These are phyloP conservation scores for Noctua janthe DNA, from an alignment of 2,888 invertebrate genomes.

Conservation along the genomic window DNA sequence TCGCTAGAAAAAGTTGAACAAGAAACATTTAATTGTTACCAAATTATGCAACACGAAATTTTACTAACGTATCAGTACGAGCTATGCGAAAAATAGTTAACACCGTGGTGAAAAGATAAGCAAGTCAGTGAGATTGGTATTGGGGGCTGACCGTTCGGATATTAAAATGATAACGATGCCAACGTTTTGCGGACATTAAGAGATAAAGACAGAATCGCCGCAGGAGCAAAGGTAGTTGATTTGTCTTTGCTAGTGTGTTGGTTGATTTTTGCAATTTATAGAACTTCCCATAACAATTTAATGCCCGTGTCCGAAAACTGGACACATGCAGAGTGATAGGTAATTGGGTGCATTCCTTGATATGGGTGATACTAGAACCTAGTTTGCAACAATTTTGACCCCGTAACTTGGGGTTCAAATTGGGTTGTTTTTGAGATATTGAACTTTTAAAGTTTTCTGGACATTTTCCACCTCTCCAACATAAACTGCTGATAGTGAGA, in stretches of 20 bases:
- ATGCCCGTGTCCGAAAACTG: too few species aligned
- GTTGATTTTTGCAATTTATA: not conserved
- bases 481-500: too few species aligned
- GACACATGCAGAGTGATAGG: not conserved
- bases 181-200: conserved; percentile 7
- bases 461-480: too few species aligned
- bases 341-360: too few species aligned
- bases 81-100: not conserved
- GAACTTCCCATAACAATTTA: not conserved
- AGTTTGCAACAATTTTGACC: too few species aligned
- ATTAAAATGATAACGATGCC: conserved; percentile 23
- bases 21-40: not conserved
- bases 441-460: too few species aligned
- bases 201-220: conserved; percentile 5
- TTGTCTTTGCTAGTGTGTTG: not conserved
- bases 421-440: too few species aligned
- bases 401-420: too few species aligned
- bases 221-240: not conserved
- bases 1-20: not conserved
- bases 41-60: conserved; percentile 3
- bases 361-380: too few species aligned
- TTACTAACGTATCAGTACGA: not conserved
- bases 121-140: conserved; percentile 9
- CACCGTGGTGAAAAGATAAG: conserved; percentile 13
- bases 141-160: conserved; percentile 6